Conservation (phyloP, 2,113 vertebrate genomes). For the Piaya cayana region DNA sequence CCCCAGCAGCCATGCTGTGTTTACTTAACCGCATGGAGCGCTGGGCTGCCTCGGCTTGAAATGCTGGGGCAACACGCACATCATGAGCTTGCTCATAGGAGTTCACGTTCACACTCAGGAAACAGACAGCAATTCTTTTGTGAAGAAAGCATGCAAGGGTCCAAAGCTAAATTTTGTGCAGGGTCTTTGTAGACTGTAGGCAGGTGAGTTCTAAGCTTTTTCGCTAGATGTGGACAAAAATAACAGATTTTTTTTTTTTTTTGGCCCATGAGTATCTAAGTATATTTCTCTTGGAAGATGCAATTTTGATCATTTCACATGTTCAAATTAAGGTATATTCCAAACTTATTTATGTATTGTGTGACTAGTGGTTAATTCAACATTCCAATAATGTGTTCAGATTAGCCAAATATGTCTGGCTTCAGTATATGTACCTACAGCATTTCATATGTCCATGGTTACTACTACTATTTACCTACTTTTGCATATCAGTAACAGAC, state of each 20-base stretch:
- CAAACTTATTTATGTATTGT: neutral
- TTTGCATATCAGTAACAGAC: neutral
- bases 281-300: neutral
- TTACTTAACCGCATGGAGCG: slow-evolving; percentile 79
- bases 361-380: neutral
- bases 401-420: neutral
- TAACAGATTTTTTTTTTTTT: neutral
- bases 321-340: neutral
- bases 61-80: neutral
- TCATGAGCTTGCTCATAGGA: neutral
- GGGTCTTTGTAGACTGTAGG: neutral
- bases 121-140: neutral
- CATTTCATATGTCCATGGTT: neutral
- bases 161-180: neutral
- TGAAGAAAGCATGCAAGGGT: neutral
- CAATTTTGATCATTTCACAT: neutral
- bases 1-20: slow-evolving; percentile 64
- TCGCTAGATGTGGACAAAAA: neutral
- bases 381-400: neutral
- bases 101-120: neutral
- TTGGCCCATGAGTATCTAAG: neutral
- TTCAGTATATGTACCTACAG: neutral
- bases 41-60: neutral
- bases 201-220: neutral
- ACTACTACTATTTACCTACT: neutral